phyloP scores from a whole-genome alignment of 53 echinoderm and acorn worm genomes.

The Holothuria scabra region DNA sequence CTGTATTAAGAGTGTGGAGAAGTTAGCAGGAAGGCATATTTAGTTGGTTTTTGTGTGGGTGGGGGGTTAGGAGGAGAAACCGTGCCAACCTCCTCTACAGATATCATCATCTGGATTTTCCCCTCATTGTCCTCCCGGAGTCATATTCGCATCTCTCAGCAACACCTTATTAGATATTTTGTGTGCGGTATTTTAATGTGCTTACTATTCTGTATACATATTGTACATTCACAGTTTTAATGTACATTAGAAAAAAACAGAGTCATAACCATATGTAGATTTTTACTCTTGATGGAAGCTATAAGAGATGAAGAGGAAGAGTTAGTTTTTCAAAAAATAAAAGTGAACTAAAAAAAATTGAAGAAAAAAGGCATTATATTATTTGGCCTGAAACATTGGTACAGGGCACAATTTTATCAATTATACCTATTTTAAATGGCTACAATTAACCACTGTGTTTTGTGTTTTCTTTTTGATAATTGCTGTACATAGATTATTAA shows the following conservation, averaged over 20 bases:
- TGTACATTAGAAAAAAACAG: constrained; percentile 31
- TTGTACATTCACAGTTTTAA: constrained; percentile 49
- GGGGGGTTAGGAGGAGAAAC: too few relatives aligned
- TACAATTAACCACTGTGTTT: constrained; percentile 6
- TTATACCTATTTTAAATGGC: constrained; percentile 39
- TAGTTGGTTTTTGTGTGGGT: too few relatives aligned
- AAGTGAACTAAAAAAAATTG: constrained; percentile 4
- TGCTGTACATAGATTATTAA: too few relatives aligned
- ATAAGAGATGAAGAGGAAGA: too few relatives aligned
- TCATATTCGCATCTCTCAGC: constrained; percentile 24
- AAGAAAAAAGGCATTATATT: constrained; percentile 39
- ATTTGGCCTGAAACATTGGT: constrained; percentile 43
- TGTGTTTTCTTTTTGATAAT: neutral
- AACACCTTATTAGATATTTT: constrained; percentile 18
- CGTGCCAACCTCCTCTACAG: too few relatives aligned
- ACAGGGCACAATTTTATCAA: constrained; percentile 48
- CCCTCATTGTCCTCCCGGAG: neutral
- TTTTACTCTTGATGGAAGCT: constrained; percentile 41
- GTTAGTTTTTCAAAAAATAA: constrained; percentile 39
- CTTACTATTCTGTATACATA: constrained; percentile 43
- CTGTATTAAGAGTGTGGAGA: too few relatives aligned
- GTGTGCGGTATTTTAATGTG: constrained; percentile 46
- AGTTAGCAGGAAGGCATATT: too few relatives aligned
- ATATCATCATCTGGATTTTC: too few relatives aligned
- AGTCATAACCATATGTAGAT: constrained; percentile 41